phyloP scores from a whole-genome alignment of 2,888 invertebrate species.

The Mellilla xanthometata region DNA sequence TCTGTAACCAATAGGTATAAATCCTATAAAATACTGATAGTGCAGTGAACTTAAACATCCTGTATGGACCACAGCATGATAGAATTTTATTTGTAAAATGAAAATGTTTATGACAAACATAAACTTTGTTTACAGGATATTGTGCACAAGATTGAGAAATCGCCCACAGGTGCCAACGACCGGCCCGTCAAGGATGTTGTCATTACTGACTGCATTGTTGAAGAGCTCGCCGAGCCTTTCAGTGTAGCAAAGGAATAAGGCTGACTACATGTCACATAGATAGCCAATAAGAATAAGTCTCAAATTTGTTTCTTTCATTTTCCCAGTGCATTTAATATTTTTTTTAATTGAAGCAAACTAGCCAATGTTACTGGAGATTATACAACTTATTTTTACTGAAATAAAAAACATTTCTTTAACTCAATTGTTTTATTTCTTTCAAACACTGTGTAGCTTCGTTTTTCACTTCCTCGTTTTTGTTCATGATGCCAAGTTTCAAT shows the following conservation, averaged over 20 bases:
- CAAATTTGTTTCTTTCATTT: slow-evolving; percentile 13
- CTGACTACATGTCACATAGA: slow-evolving; percentile 20
- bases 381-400: slow-evolving; percentile 24
- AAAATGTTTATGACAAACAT: no score
- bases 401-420: slow-evolving; percentile 41
- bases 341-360: slow-evolving; percentile 11
- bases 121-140: slow-evolving; percentile 84
- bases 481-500: slow-evolving; percentile 85
- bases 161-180: slow-evolving; percentile 89
- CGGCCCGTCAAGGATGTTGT: slow-evolving; percentile 91
- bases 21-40: no score
- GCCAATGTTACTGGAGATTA: slow-evolving; percentile 20
- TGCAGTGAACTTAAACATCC: no score
- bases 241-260: slow-evolving; percentile 88
- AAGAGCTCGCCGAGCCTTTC: slow-evolving; percentile 90
- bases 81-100: no score
- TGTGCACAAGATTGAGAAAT: slow-evolving; percentile 91
- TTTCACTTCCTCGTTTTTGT: slow-evolving; percentile 85
- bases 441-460: slow-evolving; percentile 91
- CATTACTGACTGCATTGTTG: slow-evolving; percentile 90
- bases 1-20: no score
- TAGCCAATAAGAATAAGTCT: slow-evolving; percentile 19
- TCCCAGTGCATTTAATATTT: slow-evolving; percentile 30
- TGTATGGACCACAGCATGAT: no score
- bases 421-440: slow-evolving; percentile 84